Evolutionary conservation across 2,888 invertebrate species (phyloP), one percentile per base, ranked within the genome.

Genomic region (Drosophila merina): DNA sequence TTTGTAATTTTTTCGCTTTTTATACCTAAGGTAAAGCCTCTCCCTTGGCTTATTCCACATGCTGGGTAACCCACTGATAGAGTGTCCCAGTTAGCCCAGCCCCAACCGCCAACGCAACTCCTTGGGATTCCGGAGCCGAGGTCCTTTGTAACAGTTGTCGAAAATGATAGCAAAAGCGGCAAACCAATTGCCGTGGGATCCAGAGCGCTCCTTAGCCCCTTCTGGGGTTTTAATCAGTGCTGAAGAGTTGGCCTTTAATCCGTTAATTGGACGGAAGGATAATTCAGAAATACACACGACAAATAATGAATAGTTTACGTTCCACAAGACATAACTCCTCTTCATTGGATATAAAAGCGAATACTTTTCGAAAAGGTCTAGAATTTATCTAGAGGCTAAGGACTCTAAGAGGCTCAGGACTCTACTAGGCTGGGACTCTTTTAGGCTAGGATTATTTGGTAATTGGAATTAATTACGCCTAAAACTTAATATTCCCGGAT

Each of bases 81-180:
- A 42, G 60, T 62, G 48, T 9, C 40, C 31, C 31, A 48, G 26
- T 48, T 60, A 30, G 8, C 12, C 26, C n/a, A 14, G 47, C n/a
- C n/a, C 14, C 14, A 30, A 30, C 47, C 47, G 4, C 47, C 47
- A 26, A 12, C n/a, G n/a, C n/a, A 38, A 30, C 40, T 47, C 51
- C 36, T 38, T 26, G 14, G 31, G 3, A 10, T 40, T 40, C 36
- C 30, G 12, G 26, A 4, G 9, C 10, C 12, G 28, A 20, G 49
- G 42, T 28, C 62, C 49, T 55, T 55, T 70, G 70, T 72, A 70
- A 72, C 74, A 74, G 81, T 86, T 81, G 81, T 84, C 49, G 76
- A 75, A 81, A 81, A 86, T 75, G 73, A 71, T 72, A 66, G 72
- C 66, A 57, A 50, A 45, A 42, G 51, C 44, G 57, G 38, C 48